Conservation (phyloP, 2,113 vertebrate species). For the Laticauda laticaudata region DNA sequence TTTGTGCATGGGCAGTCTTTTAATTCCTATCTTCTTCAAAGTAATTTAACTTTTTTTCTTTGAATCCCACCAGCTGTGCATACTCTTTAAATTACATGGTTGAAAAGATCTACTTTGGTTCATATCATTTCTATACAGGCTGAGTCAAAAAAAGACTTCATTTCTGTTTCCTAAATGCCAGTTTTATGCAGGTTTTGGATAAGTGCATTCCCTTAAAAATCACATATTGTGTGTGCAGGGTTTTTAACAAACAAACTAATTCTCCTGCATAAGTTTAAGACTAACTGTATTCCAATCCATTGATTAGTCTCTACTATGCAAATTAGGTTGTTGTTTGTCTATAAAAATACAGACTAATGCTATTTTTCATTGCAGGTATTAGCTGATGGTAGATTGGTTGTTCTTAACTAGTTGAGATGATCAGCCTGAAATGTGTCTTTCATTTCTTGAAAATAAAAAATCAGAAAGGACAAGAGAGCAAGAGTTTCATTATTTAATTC, state of each 20-base stretch:
- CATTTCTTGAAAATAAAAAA: conserved; percentile 25
- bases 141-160: background rate
- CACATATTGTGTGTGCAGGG: background rate
- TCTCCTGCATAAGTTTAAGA: background rate
- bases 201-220: background rate
- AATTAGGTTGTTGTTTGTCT: background rate
- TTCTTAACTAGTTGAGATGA: background rate
- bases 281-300: background rate
- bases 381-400: background rate
- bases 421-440: background rate
- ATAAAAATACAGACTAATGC: background rate
- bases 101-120: background rate
- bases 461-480: conserved; percentile 53
- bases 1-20: background rate
- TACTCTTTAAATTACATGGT: background rate
- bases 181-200: background rate
- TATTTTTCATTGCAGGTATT: background rate
- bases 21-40: background rate
- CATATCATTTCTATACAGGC: background rate
- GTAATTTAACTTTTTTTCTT: background rate
- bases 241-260: background rate
- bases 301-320: background rate
- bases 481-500: conserved; percentile 48
- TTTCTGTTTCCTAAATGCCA: background rate
- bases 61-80: background rate